Evolutionary conservation across 1,140 invertebrate species (phyloP), one percentile per base, ranked within the genome.

Genomic region (Sminthurinus signatus): DNA sequence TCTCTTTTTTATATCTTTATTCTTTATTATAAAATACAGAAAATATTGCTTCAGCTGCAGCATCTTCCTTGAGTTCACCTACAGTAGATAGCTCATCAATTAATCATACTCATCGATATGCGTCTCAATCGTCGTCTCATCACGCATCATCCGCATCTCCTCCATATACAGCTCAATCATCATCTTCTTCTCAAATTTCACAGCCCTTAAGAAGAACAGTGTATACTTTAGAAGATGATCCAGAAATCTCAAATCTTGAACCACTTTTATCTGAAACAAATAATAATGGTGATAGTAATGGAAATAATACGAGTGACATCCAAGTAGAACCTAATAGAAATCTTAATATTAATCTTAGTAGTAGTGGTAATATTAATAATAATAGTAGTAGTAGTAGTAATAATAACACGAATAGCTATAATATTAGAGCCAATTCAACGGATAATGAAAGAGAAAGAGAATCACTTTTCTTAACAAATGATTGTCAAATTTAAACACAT

Each of bases 251-350:
- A 25, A 60, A 19, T 25, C 54, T 65, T 36, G 57, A 66, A 42
- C 59, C 64, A 44, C 44, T 66, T n/a, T 36, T 66, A 50, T 29
- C 54, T 21, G 52, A 51, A 23, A 57, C 68, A 43, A 71, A 71
- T 50, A 71, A 71, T 50, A 71, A 71, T 55, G 69, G 69, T 28
- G 69, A 71, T 52, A 71, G 69, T 42, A 71, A 71, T 59, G 69
- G 69, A 2, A 71, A 71, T 32, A 71, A 54, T 55, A 71, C 67
- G 31, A 60, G 56, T 12, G 57, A 59, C 17, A 62, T 71, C 15
- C 60, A 62, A 36, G 69, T 71, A 15, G 46, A 58, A 43, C 64
- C 60, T 1, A 61, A 69, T 52, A 46, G 36, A 19, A 71, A 71
- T 58, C 15, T 39, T 29, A 50, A n/a, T n/a, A n/a, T n/a, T n/a